These are phyloP conservation scores for Antechinus stuartii DNA, from an alignment of 2,113 vertebrate species.

Conservation along the genomic window DNA sequence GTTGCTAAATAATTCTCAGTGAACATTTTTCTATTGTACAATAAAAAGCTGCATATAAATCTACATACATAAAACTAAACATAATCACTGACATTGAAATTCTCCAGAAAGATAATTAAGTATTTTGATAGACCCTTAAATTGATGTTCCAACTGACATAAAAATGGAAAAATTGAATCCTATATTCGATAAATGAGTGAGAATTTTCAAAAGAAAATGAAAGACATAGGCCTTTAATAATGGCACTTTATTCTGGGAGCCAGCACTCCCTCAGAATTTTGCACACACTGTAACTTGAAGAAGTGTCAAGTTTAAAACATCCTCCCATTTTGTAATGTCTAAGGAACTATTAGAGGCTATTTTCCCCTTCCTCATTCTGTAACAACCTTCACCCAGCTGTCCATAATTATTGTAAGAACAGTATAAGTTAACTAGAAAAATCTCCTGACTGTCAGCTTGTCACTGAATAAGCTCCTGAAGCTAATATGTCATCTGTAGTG, in stretches of 20 bases:
- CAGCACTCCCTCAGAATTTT: slow-evolving; percentile 30
- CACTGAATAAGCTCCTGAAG: slow-evolving; percentile 43
- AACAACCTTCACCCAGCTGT: not conserved
- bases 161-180: fast-evolving
- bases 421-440: slow-evolving; percentile 54
- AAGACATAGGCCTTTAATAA: not conserved
- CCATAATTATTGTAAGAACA: slow-evolving; percentile 1
- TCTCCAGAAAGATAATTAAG: not conserved
- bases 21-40: not conserved
- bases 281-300: not conserved
- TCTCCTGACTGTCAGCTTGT: slow-evolving; percentile 3
- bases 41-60: not conserved
- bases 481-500: slow-evolving; percentile 25
- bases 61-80: not conserved
- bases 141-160: fast-evolving
- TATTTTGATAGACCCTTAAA: not conserved
- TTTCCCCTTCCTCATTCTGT: not conserved
- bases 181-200: not conserved
- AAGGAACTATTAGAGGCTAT: not conserved
- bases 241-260: not conserved
- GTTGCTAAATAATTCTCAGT: not conserved
- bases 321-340: slow-evolving; percentile 45
- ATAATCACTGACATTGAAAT: fast-evolving
- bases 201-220: slow-evolving; percentile 8
- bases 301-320: slow-evolving; percentile 50